These are phyloP conservation scores for Ethmia dodecea DNA, from an alignment of 2,888 invertebrate genomes.

Conservation along the genomic window DNA sequence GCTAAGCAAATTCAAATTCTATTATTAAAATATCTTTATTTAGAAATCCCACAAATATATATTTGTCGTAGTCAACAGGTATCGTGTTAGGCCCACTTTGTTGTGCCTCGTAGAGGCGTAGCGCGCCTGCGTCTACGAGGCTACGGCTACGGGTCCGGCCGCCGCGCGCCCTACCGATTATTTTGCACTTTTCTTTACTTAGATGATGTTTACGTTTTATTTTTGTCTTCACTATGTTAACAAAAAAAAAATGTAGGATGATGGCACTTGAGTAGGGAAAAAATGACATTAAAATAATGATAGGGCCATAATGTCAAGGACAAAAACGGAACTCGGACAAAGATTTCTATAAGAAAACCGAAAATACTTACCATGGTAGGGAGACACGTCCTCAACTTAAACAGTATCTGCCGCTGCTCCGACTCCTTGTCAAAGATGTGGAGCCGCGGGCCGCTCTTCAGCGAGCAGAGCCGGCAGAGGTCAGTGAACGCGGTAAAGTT, in stretches of 20 bases:
- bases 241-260: too few species aligned
- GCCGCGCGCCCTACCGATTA: not conserved
- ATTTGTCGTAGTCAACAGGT: slow-evolving; percentile 57
- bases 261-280: not conserved
- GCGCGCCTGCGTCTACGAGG: slow-evolving; percentile 59
- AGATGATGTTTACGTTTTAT: slow-evolving; percentile 6
- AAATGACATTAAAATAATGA: not conserved
- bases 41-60: too few species aligned
- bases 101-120: slow-evolving; percentile 45
- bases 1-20: too few species aligned
- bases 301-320: slow-evolving; percentile 7
- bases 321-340: slow-evolving; percentile 1
- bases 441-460: slow-evolving; percentile 82
- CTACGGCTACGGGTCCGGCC: slow-evolving; percentile 11
- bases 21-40: too few species aligned
- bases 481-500: slow-evolving; percentile 83
- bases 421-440: slow-evolving; percentile 85
- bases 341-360: not conserved
- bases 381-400: slow-evolving; percentile 83
- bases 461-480: slow-evolving; percentile 83
- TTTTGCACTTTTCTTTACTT: slow-evolving; percentile 12
- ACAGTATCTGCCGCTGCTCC: slow-evolving; percentile 82
- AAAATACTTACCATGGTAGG: slow-evolving; percentile 80
- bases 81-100: slow-evolving; percentile 28
- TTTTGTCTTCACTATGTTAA: not conserved